Conservation (phyloP, 2,113 vertebrate genomes). For the Agelaius tricolor region DNA sequence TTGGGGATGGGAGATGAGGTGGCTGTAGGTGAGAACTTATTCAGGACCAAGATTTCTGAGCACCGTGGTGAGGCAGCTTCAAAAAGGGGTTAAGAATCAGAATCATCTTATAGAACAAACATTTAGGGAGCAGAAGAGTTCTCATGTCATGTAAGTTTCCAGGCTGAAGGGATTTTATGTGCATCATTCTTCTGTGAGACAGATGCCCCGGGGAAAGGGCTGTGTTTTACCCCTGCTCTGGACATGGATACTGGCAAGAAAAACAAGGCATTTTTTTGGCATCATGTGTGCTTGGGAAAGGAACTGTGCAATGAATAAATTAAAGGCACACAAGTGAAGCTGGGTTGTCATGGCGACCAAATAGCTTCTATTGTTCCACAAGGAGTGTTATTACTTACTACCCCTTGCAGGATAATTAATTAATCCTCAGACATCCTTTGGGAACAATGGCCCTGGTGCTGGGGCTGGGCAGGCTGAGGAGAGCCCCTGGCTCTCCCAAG, state of each 20-base stretch:
- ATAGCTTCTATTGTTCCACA: constrained; percentile 57
- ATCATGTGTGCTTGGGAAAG: neutral
- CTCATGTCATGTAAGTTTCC: neutral
- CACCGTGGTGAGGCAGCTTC: neutral
- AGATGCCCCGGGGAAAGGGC: neutral
- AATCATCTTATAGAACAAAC: neutral
- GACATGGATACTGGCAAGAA: constrained; percentile 29
- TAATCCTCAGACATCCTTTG: constrained; percentile 46
- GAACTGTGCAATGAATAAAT: constrained; percentile 61
- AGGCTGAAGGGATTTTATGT: constrained; percentile 1
- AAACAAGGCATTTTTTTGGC: constrained; percentile 50
- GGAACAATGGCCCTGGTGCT: constrained; percentile 25
- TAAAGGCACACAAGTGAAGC: constrained; percentile 51
- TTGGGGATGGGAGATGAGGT: neutral
- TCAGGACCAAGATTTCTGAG: neutral
- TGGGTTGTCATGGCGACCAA: constrained; percentile 30
- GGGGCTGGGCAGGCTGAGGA: neutral
- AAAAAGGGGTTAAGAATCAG: neutral
- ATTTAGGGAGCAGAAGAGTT: neutral
- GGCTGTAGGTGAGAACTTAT: neutral
- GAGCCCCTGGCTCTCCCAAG: neutral
- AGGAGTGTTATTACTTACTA: constrained; percentile 62
- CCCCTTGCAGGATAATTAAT: constrained; percentile 66
- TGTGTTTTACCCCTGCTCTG: constrained; percentile 4
- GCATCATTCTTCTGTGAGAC: neutral